Evolutionary conservation across 2,888 invertebrate species (phyloP).

Genomic region (Drosophila paranaensis): DNA sequence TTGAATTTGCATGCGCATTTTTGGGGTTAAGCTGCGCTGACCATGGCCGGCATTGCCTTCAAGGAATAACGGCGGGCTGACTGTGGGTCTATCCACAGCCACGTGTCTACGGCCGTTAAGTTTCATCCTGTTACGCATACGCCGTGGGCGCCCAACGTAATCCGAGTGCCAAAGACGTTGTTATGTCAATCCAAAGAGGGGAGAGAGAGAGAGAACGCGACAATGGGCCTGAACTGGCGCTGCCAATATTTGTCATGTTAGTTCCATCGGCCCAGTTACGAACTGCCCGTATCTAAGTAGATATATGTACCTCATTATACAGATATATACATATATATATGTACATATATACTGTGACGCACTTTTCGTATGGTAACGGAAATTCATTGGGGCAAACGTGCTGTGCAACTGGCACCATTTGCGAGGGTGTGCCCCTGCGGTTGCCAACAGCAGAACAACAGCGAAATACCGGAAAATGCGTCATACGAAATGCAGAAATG

Average conservation of each 20-base stretch:
- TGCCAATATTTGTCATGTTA: neutral
- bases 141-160: constrained; percentile 24
- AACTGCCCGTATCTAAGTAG: constrained; percentile 3
- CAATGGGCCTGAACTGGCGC: constrained; percentile 6
- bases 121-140: constrained; percentile 52
- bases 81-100: neutral
- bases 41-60: constrained; percentile 5
- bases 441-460: constrained; percentile 34
- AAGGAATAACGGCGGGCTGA: neutral
- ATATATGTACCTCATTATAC: neutral
- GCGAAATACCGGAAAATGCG: constrained; percentile 22
- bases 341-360: constrained; percentile 29
- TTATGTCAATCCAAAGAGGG: constrained; percentile 21
- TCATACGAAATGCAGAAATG: constrained; percentile 2
- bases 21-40: constrained; percentile 17
- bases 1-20: constrained; percentile 50
- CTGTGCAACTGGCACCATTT: constrained; percentile 13
- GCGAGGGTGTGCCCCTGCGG: constrained; percentile 24
- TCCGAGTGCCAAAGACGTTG: constrained; percentile 30
- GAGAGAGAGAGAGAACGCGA: constrained; percentile 8
- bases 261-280: constrained; percentile 17
- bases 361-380: constrained; percentile 26
- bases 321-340: neutral
- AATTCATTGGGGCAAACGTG: constrained; percentile 31
- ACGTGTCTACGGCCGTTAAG: neutral